Evolutionary conservation across 2,888 invertebrate genomes (phyloP).

Genomic region (Adelphocoris suturalis): DNA sequence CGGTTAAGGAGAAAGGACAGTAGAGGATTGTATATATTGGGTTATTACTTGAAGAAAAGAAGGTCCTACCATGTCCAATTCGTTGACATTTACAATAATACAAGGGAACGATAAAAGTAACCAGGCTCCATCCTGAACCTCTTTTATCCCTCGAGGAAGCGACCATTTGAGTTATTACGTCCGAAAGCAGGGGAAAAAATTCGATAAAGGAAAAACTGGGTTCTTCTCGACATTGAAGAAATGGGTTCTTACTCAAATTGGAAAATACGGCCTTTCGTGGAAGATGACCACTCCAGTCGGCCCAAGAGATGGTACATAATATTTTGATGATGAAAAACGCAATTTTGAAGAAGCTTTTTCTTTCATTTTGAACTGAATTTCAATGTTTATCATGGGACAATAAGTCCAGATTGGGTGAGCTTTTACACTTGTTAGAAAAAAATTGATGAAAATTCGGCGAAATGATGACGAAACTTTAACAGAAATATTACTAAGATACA

Average conservation of each 20-base stretch:
- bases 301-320: no score
- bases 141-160: background rate
- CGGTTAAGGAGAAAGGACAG: background rate
- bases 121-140: background rate
- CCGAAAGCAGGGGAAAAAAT: background rate
- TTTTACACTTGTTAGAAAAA: no score
- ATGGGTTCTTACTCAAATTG: constrained; percentile 12
- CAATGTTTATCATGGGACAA: no score
- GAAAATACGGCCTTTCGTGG: background rate
- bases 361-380: no score
- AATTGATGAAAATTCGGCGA: no score
- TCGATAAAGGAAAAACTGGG: background rate
- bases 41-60: background rate
- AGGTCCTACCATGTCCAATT: background rate
- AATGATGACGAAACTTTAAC: no score
- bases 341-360: no score
- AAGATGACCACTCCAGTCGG: background rate
- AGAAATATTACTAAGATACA: no score
- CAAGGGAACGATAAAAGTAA: background rate
- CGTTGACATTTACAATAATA: constrained; percentile 18
- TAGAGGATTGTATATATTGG: background rate
- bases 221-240: background rate
- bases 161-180: constrained; percentile 10
- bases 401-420: no score
- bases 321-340: no score